Conservation (phyloP, 1,140 invertebrate species). For the Neotoxoptera formosana region DNA sequence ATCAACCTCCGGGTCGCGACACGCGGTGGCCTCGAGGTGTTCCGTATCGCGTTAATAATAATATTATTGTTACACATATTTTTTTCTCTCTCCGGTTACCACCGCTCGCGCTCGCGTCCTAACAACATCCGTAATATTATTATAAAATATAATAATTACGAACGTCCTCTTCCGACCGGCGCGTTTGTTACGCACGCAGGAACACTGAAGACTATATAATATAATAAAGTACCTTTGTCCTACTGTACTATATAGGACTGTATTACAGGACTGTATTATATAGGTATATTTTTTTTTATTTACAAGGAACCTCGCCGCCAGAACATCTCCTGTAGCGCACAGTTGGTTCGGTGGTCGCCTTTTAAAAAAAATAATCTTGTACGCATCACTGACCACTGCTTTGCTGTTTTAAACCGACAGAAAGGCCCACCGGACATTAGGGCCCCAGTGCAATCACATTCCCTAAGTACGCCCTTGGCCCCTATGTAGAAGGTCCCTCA, state of each 20-base stretch:
- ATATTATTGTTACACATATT: background rate
- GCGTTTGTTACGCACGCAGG: conserved; percentile 19
- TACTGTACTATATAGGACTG: too few species aligned
- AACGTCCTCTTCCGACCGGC: conserved; percentile 3
- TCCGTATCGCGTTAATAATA: background rate
- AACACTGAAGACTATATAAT: background rate
- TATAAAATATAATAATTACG: background rate
- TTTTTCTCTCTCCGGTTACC: background rate
- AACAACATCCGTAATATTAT: background rate
- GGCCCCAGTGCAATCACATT: background rate
- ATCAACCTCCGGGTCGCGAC: background rate
- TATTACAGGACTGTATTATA: background rate
- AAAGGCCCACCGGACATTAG: background rate
- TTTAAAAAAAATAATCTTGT: background rate
- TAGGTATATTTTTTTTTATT: background rate
- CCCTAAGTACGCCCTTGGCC: too few species aligned
- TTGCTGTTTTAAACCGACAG: background rate
- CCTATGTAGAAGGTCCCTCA: too few species aligned
- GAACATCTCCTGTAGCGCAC: background rate
- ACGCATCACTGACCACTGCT: background rate
- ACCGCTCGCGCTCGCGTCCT: background rate
- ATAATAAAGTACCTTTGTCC: too few species aligned
- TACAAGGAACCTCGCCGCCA: background rate
- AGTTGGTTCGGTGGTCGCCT: background rate
- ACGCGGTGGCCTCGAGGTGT: background rate